These are phyloP conservation scores for Pseudoips prasinana DNA, from an alignment of 2,888 invertebrate species.

Conservation along the genomic window DNA sequence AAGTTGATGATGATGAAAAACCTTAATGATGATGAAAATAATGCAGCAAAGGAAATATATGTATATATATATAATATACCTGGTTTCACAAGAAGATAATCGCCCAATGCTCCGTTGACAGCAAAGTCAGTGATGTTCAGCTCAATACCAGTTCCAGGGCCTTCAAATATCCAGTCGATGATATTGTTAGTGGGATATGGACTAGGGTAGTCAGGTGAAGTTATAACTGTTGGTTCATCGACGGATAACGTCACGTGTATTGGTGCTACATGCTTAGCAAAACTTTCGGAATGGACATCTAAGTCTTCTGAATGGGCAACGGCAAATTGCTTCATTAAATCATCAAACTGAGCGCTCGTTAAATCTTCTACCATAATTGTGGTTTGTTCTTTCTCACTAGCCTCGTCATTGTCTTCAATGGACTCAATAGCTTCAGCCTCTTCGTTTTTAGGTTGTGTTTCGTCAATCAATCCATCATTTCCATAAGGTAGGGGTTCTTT, in stretches of 20 bases:
- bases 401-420: conserved; percentile 9
- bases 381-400: conserved; percentile 4
- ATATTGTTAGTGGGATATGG: conserved; percentile 53
- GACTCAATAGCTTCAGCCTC: conserved; percentile 22
- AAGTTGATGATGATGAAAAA: no score
- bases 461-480: conserved; percentile 46
- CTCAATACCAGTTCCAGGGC: conserved; percentile 67
- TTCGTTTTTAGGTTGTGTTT: conserved; percentile 15
- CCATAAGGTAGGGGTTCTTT: conserved; percentile 20
- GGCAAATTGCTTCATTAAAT: conserved; percentile 45
- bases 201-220: conserved; percentile 55
- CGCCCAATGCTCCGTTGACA: conserved; percentile 55
- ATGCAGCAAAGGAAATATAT: no score
- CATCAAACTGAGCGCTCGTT: conserved; percentile 39
- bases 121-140: conserved; percentile 63
- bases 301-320: conserved; percentile 36
- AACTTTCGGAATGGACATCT: conserved; percentile 34
- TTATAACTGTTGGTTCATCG: conserved; percentile 45
- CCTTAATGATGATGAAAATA: no score
- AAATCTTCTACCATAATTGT: conserved; percentile 37
- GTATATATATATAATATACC: no score
- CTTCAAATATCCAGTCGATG: conserved; percentile 63
- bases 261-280: conserved; percentile 35
- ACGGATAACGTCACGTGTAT: conserved; percentile 42
- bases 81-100: conserved; percentile 69